Base-by-base conservation (phyloP, 2,797 vertebrate genomes). In the Typhlichthys subterraneus region DNA sequence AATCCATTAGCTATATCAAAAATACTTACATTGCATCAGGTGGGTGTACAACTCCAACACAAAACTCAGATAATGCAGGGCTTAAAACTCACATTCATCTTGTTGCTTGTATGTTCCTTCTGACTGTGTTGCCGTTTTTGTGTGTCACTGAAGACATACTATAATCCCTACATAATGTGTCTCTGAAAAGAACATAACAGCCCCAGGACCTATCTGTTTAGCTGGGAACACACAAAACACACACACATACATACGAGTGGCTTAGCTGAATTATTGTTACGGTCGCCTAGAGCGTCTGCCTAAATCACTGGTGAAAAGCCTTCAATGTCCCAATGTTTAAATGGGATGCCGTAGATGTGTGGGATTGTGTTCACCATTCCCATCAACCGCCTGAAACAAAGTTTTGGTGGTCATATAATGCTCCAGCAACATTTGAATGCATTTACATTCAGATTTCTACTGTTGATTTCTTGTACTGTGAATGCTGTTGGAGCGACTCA, bases 161-260 rank as follows among this genome's bases (percentile, higher is more conserved):
- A 54, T 59, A 77, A 69, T 75, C 67, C 46, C 50, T 57, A 23
- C 57, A 71, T 60, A 31, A 38, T 49, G 52, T 57, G 17, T 59
- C 49, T 70, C 62, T 69, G 53, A 61, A 56, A 69, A 15, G 53
- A 11, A 12, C 45, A 5, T 8, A 59, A 64, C 50, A 60, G 63
- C 63, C 48, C 47, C 9, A 15, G 63, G 72, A 63, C 4, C 52
- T 29, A 6, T 57, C 29, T 69, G 57, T 69, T 69, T 47, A 58
- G 51, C 47, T 49, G 31, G 45, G 29, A 48, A 48, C 0, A 8
- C 4, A 10, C 2, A 61, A 2, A 42, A 10, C 33, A 49, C n/a
- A 4, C 23, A 50, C 13, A 63, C 45, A 61, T 7, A 2, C 29
- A 62, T 45, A 12, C 56, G 46, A n/a, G 13, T 45, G n/a, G n/a